A percentile compares a stretch with the other conserved stretches of the same genome.
Conservation (phyloP, 1,140 invertebrate species). For the Microplitis demolitor region DNA sequence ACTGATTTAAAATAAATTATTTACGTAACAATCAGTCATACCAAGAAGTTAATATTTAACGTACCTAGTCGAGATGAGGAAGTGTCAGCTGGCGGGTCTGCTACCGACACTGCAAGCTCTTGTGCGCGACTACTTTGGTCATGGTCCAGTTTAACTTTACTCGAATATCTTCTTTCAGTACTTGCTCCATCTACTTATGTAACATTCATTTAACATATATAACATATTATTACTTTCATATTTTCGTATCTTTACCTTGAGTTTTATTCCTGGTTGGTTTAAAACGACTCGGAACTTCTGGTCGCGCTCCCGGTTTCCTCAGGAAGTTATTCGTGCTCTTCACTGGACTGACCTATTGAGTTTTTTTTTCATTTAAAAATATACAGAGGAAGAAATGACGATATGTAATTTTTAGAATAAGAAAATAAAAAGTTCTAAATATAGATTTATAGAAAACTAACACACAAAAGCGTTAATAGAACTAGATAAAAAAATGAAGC, state of each 20-base stretch:
- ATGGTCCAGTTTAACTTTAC: constrained; percentile 1
- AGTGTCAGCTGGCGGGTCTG: constrained; percentile 42
- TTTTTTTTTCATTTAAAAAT: constrained; percentile 21
- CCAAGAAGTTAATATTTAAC: constrained; percentile 1
- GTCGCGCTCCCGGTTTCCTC: constrained; percentile 33
- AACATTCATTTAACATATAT: neutral
- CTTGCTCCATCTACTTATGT: neutral
- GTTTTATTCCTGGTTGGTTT: neutral
- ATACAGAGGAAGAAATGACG: neutral
- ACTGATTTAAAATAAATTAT: constrained; percentile 7
- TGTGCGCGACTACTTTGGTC: constrained; percentile 53
- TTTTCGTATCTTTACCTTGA: no score
- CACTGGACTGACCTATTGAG: constrained; percentile 38
- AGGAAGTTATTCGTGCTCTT: constrained; percentile 36
- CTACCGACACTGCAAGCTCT: constrained; percentile 50
- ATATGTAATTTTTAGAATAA: neutral
- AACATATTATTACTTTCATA: no score
- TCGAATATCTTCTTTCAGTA: neutral
- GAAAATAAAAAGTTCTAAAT: neutral
- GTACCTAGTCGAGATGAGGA: constrained; percentile 38
- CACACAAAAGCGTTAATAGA: neutral
- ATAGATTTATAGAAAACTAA: neutral
- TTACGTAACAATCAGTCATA: neutral
- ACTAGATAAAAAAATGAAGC: neutral
- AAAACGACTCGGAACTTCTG: constrained; percentile 7